Conservation (phyloP, 2,797 vertebrate genomes). For the Myotis vivesi region DNA sequence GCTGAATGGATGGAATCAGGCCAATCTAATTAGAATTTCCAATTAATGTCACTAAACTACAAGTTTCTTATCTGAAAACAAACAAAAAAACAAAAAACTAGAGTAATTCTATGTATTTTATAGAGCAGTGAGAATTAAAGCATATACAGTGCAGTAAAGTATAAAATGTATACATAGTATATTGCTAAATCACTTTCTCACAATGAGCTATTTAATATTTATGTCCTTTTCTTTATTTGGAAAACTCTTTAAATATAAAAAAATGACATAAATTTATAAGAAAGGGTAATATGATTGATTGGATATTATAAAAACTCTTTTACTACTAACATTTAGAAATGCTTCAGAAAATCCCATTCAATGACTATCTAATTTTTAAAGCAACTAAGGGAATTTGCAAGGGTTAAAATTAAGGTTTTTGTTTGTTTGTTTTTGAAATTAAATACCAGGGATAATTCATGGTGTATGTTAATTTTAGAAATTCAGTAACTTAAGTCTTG, state of each 20-base stretch:
- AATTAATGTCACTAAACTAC: constrained; percentile 9
- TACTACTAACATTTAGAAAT: neutral
- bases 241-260: neutral
- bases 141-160: neutral
- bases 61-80: neutral
- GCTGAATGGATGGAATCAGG: constrained; percentile 27
- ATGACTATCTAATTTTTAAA: neutral
- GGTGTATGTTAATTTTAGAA: neutral
- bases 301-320: neutral
- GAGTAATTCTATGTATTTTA: neutral
- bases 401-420: neutral
- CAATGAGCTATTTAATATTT: neutral
- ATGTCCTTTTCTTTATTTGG: neutral
- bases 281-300: neutral
- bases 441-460: neutral
- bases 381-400: neutral
- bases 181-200: neutral
- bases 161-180: neutral
- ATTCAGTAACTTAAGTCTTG: neutral
- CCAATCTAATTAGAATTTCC: constrained; percentile 1
- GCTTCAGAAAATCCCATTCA: neutral
- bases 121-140: neutral
- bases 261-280: neutral
- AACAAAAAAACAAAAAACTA: too few relatives aligned
- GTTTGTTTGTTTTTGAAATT: neutral